Evolutionary conservation across 1,140 invertebrate genomes (phyloP), one percentile per base, ranked within the genome.

Genomic region (Bombyx mandarina): DNA sequence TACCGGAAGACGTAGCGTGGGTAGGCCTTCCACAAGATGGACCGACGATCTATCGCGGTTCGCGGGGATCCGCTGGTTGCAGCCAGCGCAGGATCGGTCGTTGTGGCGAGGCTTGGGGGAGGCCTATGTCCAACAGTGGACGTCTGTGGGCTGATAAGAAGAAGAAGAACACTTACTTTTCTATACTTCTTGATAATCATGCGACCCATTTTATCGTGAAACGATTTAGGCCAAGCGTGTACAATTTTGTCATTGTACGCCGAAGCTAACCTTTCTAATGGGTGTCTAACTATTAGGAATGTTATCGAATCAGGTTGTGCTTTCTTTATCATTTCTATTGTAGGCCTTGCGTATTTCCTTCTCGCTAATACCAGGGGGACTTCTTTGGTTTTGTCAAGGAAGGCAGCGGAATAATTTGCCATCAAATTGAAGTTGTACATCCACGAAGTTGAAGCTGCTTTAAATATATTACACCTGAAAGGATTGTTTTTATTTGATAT

Each of bases 211-310:
- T 94, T 95, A 57, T 93, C 92, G 67, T 95, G 94, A 73, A 93
- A 92, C 10, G 94, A 94, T 75, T 94, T 93, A 0, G 94, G 93
- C 66, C 94, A 88, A 47, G 94, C 93, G 67, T 93, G 93, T 62
- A 95, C 91, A 61, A 97, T 90, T 87, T 97, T 97, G 75, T 97
- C 96, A 67, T 95, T 91, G 84, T 97, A 98, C 10, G 95, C 96
- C 47, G 95, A 97, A 49, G 97, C 90, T 45, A 98, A 88, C 70
- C 97, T 89, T 78, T 98, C 96, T 63, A 98, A 92, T 7, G 97
- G 97, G 88, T 98, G 94, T 56, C 97, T 89, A 0, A 95, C 95
- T 65, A 98, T 96, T 50, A 97, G 88, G 73, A 98, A 96, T 56
- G 94, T 93, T 52, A 94, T 88, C 0, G 84, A 87, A 58, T 85